These are phyloP conservation scores for Neotoxoptera formosana DNA, from an alignment of 1,140 invertebrate species.

Conservation along the genomic window DNA sequence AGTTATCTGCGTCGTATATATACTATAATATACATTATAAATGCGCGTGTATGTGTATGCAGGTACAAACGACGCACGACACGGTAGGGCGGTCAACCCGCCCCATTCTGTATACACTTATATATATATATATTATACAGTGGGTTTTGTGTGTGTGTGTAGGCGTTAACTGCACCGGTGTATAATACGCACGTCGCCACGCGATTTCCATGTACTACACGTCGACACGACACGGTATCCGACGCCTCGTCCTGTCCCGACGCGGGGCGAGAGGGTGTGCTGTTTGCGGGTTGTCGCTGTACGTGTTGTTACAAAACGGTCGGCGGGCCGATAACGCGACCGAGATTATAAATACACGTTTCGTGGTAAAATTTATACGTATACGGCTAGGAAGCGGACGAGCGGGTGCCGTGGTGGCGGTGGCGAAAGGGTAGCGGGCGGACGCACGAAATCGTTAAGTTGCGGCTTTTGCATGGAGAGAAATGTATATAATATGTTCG, in stretches of 20 bases:
- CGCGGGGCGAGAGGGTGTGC: not conserved
- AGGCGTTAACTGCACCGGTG: conserved; percentile 53
- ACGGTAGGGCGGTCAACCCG: conserved; percentile 45
- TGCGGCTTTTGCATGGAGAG: not conserved
- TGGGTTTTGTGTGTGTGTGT: not conserved
- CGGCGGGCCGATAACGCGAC: conserved; percentile 40
- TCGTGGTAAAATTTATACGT: not conserved
- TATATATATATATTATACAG: not conserved
- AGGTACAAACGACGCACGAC: conserved; percentile 38
- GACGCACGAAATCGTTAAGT: conserved; percentile 3
- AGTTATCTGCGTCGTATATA: conserved; percentile 31
- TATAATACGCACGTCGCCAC: conserved; percentile 51
- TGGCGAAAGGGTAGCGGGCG: not conserved
- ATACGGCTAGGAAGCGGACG: not conserved
- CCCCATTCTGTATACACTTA: not conserved
- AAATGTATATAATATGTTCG: not conserved
- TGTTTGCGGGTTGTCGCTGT: conserved; percentile 41
- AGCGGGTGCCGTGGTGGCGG: not conserved
- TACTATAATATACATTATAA: not conserved
- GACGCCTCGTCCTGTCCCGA: conserved; percentile 1
- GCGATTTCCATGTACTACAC: conserved; percentile 56
- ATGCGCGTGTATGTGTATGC: not conserved
- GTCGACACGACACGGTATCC: conserved; percentile 53
- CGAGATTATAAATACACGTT: conserved; percentile 24
- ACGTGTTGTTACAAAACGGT: conserved; percentile 51